Base-by-base conservation (phyloP, 2,113 vertebrate genomes). In the Hydrolagus affinis region DNA sequence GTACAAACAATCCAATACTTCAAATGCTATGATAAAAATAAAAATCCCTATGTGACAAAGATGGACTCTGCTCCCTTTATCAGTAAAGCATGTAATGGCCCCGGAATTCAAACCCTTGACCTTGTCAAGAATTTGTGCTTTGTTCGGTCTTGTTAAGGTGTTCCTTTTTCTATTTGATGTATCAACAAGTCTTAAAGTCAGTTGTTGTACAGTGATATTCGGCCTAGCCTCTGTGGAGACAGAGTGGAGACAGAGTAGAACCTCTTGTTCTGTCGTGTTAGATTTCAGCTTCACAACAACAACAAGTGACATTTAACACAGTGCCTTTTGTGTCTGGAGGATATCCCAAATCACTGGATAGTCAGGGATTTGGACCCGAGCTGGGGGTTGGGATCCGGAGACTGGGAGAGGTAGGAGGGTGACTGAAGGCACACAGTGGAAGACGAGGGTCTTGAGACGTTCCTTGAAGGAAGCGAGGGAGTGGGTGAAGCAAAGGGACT, bases 91-190 rank as follows among this genome's bases (percentile, higher is more conserved):
- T 12, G 23, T 25, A n/a, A 60, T 56, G 12, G n/a, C 57, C n/a
- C 11, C 23, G 57, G 57, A 78, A 60, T 78, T 78, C 11, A 80
- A 64, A 12, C 59, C 62, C n/a, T 80, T 80, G 59, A 64, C 23
- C 59, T 25, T 23, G 9, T 80, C 25, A 80, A 64, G 57, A 80
- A 80, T 80, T 62, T 80, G 76, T 15, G 64, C 23, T 62, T 62
- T 28, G 76, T 78, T 74, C 17, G 11, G 44, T 44, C 44, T 44
- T 44, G 44, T 44, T 6, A 44, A 44, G 44, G 44, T 56, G 6
- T 72, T 12, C 32, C 4, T 80, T 80, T 80, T 78, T 62, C n/a
- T 25, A 25, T 25, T 23, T 2, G 59, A 64, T 25, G 4, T n/a
- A 25, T 62, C 8, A 14, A 12, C 73, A 75, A 75, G 56, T 56